A percentile compares a stretch with the other conserved stretches of the same genome.
Conservation (phyloP, 2,113 vertebrate species). For the Nothocercus nigrocapillus region DNA sequence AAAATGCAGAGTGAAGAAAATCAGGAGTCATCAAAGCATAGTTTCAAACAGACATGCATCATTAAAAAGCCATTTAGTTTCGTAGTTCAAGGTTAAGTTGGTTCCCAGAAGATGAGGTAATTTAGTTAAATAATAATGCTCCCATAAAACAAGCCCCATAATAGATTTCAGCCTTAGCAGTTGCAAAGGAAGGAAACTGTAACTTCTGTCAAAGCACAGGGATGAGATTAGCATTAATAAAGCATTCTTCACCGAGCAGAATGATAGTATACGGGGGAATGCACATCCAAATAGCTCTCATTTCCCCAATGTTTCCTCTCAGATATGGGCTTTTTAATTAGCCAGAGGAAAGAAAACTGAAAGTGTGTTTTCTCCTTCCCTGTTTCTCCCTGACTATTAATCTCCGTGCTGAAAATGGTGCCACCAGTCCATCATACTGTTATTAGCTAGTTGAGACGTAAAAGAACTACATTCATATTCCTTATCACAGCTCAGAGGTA, state of each 20-base stretch:
- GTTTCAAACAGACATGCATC: constrained; percentile 51
- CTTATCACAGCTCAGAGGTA: constrained; percentile 60
- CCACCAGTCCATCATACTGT: constrained; percentile 41
- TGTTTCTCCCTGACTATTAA: constrained; percentile 13
- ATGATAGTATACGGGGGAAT: constrained; percentile 23
- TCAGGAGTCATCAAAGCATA: constrained; percentile 16
- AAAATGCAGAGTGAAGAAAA: constrained; percentile 41
- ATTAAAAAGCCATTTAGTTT: constrained; percentile 69
- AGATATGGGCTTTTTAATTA: constrained; percentile 64
- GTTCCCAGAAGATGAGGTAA: constrained; percentile 73
- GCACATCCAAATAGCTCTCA: constrained; percentile 59
- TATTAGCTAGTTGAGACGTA: constrained; percentile 18
- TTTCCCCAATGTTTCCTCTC: constrained; percentile 69
- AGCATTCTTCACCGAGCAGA: constrained; percentile 53
- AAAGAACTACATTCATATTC: constrained; percentile 8
- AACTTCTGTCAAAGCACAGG: constrained; percentile 72
- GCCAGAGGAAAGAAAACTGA: constrained; percentile 69
- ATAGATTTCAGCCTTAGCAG: constrained; percentile 62
- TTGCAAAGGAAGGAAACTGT: constrained; percentile 72
- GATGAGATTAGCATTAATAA: constrained; percentile 66
- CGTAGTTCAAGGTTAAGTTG: constrained; percentile 65
- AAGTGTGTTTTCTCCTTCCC: constrained; percentile 58
- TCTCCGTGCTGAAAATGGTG: background rate
- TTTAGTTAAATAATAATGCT: constrained; percentile 68
- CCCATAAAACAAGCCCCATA: constrained; percentile 60